Base-by-base conservation (phyloP, 2,888 invertebrate genomes). In the Agonopterix arenella region DNA sequence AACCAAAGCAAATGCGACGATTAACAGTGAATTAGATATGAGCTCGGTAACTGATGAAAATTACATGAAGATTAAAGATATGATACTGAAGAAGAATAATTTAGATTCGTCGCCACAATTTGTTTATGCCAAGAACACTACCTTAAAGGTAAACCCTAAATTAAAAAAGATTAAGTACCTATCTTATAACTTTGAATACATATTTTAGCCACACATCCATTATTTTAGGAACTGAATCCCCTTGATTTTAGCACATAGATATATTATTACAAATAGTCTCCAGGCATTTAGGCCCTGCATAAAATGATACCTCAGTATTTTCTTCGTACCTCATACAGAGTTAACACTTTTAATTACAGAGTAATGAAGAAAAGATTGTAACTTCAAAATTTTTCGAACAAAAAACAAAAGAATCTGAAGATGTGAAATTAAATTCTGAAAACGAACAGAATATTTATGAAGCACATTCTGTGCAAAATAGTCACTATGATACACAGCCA, bases 61-160 rank as follows among this genome's bases (percentile, higher is more conserved):
- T 45, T 78, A 66, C 46, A 59, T 53, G 11, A 74, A 70, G 52
- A 76, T 80, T 8, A 76, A 77, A 62, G 76, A 83, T 41, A 78
- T 77, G 68, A 68, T 82, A 47, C 50, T 82, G 10, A 83, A 76
- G 54, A 72, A 80, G 60, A 79, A 79, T 53, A 77, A 84, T 52
- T 66, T 88, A 46, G 77, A 84, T 58, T 61, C 69, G 11, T 84
- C 85, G 2, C 86, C 86, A 4, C 72, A 78, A 57, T 86, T 86
- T 68, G 71, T 76, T 11, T 88, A 85, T 59, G 62, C 71, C 9
- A 84, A 79, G 55, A 79, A 78, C 47, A 63, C 52, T 43, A 52
- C 59, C 2, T 52, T 68, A 52, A 63, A 63, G 62, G 76, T 76
- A 70, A 47, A 38, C 38, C 38, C 38, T 38, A 38, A 38, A 40